Evolutionary conservation across 1,140 invertebrate genomes (phyloP).

Genomic region (Achroia grisella): DNA sequence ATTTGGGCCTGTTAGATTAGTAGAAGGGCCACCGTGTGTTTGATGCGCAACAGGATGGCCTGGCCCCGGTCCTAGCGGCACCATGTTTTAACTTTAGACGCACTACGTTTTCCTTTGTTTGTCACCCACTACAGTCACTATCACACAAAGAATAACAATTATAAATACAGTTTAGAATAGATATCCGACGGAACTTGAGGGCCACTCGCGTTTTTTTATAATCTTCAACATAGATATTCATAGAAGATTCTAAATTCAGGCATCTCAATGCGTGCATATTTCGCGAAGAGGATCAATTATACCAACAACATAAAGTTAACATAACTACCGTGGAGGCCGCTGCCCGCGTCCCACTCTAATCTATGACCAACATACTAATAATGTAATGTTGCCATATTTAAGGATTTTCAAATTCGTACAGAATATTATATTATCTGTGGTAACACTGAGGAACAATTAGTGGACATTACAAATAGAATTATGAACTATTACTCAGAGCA

Average conservation of each 20-base stretch:
- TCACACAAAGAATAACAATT: slow-evolving; percentile 46
- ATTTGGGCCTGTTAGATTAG: slow-evolving; percentile 73
- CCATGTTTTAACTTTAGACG: slow-evolving; percentile 71
- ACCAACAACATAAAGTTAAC: slow-evolving; percentile 55
- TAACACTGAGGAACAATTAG: too few relatives aligned
- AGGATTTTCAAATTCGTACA: too few relatives aligned
- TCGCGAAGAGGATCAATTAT: slow-evolving; percentile 57
- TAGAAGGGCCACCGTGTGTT: slow-evolving; percentile 69
- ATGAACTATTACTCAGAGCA: too few relatives aligned
- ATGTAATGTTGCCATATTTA: too few relatives aligned
- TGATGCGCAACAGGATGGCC: slow-evolving; percentile 69
- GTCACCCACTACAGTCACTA: slow-evolving; percentile 65
- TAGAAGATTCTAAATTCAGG: slow-evolving; percentile 69
- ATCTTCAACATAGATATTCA: slow-evolving; percentile 61
- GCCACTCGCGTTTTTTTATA: slow-evolving; percentile 43
- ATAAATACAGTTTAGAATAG: slow-evolving; percentile 34
- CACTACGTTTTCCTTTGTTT: slow-evolving; percentile 58
- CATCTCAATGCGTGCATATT: slow-evolving; percentile 69
- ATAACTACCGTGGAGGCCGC: slow-evolving; percentile 29
- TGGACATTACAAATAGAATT: too few relatives aligned
- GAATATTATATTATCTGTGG: too few relatives aligned
- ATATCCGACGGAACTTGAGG: slow-evolving; percentile 37
- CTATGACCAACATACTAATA: too few relatives aligned
- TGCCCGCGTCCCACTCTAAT: not conserved
- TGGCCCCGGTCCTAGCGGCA: slow-evolving; percentile 72